Evolutionary conservation across 2,888 invertebrate genomes (phyloP).

Genomic region (Brachynemurus nebulosus): DNA sequence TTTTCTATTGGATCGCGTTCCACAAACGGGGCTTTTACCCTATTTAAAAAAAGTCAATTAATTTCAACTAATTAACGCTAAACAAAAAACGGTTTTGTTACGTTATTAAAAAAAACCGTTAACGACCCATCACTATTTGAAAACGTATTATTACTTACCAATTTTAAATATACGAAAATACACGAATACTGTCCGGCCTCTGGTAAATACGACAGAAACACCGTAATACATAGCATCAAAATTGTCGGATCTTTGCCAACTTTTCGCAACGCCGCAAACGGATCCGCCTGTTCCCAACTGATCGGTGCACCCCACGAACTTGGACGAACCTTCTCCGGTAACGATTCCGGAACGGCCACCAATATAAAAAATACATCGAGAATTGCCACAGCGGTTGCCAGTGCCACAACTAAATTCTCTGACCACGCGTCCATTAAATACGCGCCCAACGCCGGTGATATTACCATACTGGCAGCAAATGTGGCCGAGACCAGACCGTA

Average conservation of each 20-base stretch:
- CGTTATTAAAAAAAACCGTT: no score
- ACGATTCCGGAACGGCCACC: conserved; percentile 94
- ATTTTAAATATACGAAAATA: conserved; percentile 96
- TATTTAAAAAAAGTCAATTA: no score
- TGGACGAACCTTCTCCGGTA: conserved; percentile 81
- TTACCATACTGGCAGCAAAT: conserved; percentile 97
- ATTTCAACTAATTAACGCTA: no score
- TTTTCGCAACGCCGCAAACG: conserved; percentile 82
- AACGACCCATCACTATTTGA: no score
- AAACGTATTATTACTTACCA: conserved; percentile 39
- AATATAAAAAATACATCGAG: conserved; percentile 97
- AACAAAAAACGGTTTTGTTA: no score
- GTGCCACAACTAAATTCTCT: conserved; percentile 74
- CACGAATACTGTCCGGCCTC: conserved; percentile 99
- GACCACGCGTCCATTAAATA: conserved; percentile 62
- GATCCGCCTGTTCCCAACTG: conserved; percentile 97
- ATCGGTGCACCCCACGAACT: conserved; percentile 76
- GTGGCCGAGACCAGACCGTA: conserved; percentile 96
- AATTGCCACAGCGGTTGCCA: conserved; percentile 90
- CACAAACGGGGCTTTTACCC: no score
- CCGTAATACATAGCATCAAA: conserved; percentile 91
- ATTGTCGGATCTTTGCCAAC: conserved; percentile 93
- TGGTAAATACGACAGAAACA: conserved; percentile 94
- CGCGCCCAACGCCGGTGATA: conserved; percentile 92
- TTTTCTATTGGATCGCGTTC: no score